Base-by-base conservation (phyloP, 2,113 vertebrate genomes). In the Garra rufa region DNA sequence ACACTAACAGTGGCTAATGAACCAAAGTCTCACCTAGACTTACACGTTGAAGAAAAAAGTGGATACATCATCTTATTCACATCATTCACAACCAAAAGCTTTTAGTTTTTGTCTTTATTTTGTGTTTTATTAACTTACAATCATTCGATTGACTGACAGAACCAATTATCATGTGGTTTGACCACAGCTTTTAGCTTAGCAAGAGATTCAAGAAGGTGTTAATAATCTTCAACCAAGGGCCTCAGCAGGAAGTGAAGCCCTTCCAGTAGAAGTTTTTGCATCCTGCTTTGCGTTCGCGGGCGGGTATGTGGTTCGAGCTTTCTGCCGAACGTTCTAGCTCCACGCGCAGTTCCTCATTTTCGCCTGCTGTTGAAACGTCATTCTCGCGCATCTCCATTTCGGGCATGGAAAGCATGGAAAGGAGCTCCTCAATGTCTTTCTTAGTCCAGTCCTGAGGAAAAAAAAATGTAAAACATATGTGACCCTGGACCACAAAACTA, bases 241-340 rank as follows among this genome's bases (percentile, higher is more conserved):
- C 41, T 92, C 81, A 95, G 78, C 95, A 95, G 88, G 93, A 93
- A 75, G 93, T 95, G 87, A 92, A 92, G 43, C 94, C 94, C 77
- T 95, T 95, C 95, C 95, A 95, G 90, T 94, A 95, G 91, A 95
- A 95, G 91, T 94, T 95, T 89, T 94, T 95, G 92, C 95, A 96
- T 83, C 94, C 93, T 0, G 93, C 92, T 87, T 95, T 96, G 46
- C 94, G 93, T 38, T 95, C 93, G 0, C 93, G 92, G 3, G 92
- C 89, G 0, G 91, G 89, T 19, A 92, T 26, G 83, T 71, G 92
- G 88, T 91, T 93, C 7, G 90, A 81, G 5, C 88, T 44, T 5
- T 94, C 93, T 0, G 87, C 90, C 0, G 93, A 94, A 28, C 93
- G 88, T 83, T 94, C 92, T 75, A 93, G 85, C 85, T 92, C 92